Evolutionary conservation across 2,797 vertebrate species (phyloP).

Genomic region (Xenentodon cancila): DNA sequence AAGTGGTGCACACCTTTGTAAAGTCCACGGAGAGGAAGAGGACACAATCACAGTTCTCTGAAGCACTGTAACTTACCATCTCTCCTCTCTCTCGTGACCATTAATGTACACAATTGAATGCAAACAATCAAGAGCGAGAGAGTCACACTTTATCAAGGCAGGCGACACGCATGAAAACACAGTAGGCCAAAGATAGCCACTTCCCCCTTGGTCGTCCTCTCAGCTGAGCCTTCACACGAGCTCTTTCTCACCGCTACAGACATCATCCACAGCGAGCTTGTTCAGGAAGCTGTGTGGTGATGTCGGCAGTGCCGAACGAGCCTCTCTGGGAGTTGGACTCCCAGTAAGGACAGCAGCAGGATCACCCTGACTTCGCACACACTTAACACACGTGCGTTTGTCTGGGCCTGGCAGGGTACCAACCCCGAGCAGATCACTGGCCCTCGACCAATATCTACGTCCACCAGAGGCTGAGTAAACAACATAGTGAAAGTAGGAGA

Average conservation of each 20-base stretch:
- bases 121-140: no score
- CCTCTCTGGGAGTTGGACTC: slow-evolving; percentile 38
- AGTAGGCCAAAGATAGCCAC: slow-evolving; percentile 17
- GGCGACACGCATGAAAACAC: background rate
- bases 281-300: slow-evolving; percentile 41
- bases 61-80: slow-evolving; percentile 18
- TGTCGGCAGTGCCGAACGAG: slow-evolving; percentile 48
- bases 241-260: background rate
- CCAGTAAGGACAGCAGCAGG: slow-evolving; percentile 37
- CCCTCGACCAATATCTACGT: slow-evolving; percentile 89
- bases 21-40: slow-evolving; percentile 36
- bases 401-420: slow-evolving; percentile 83
- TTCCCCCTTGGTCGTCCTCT: slow-evolving; percentile 33
- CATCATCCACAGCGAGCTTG: slow-evolving; percentile 15
- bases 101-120: slow-evolving; percentile 6
- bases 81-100: no score
- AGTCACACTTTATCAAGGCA: slow-evolving; percentile 4
- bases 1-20: slow-evolving; percentile 32
- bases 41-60: slow-evolving; percentile 37
- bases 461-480: slow-evolving; percentile 89
- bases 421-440: slow-evolving; percentile 91
- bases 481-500: slow-evolving; percentile 50
- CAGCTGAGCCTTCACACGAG: slow-evolving; percentile 20
- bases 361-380: slow-evolving; percentile 17
- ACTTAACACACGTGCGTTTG: slow-evolving; percentile 18